Conservation (phyloP, 2,113 vertebrate genomes). For the Microcebus lehilahytsara region DNA sequence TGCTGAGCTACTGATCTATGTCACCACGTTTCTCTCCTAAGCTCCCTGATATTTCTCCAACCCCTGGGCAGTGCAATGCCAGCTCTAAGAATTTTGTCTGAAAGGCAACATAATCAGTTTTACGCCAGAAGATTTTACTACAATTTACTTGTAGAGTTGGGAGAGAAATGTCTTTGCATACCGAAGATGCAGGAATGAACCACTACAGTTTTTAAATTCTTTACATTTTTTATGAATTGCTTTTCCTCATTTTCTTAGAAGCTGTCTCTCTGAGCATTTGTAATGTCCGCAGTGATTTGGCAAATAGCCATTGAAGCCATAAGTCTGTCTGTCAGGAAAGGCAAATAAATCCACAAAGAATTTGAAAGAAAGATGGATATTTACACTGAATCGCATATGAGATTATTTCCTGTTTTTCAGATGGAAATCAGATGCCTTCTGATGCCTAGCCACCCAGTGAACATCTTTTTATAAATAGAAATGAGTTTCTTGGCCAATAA, state of each 20-base stretch:
- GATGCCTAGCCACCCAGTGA: not conserved
- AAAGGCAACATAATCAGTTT: not conserved
- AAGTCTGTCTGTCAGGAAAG: not conserved
- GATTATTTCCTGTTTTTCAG: not conserved
- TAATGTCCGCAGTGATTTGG: not conserved
- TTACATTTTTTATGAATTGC: not conserved
- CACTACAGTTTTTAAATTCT: not conserved
- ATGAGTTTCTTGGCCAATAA: not conserved
- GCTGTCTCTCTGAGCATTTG: not conserved
- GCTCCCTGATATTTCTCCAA: not conserved
- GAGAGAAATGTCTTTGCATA: constrained; percentile 5
- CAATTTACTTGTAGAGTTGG: not conserved
- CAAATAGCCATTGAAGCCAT: not conserved
- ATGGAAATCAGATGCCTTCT: not conserved
- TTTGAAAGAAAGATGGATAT: not conserved
- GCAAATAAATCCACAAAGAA: not conserved
- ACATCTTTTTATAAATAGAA: not conserved
- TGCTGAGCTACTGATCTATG: fast-evolving
- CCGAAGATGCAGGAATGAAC: not conserved
- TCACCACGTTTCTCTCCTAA: not conserved
- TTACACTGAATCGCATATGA: not conserved
- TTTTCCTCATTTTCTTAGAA: not conserved
- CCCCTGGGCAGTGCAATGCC: too few species aligned
- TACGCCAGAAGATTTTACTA: not conserved
- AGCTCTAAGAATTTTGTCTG: not conserved